Conservation (phyloP, 2,113 vertebrate genomes). For the Catharus fuscescens region DNA sequence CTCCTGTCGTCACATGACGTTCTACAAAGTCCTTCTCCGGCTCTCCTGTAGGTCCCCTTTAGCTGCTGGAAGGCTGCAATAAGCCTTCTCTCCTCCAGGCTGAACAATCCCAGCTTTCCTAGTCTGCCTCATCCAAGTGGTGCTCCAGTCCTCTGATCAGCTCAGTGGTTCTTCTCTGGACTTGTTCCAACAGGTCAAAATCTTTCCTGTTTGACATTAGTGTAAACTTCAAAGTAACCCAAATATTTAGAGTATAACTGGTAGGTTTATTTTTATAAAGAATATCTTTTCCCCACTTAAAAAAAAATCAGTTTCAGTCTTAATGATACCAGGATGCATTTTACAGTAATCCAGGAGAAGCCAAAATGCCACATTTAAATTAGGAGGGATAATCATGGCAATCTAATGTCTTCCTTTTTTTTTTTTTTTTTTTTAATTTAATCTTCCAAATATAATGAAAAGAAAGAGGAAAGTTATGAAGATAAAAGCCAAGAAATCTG, state of each 20-base stretch:
- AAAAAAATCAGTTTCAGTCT: background rate
- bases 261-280: background rate
- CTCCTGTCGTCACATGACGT: rapidly evolving
- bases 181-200: background rate
- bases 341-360: background rate
- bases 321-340: background rate
- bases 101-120: background rate
- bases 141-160: background rate
- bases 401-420: background rate
- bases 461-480: background rate
- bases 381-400: background rate
- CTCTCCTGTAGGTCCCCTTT: background rate
- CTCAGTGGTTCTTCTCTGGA: background rate
- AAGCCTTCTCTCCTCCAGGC: background rate
- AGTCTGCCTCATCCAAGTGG: background rate
- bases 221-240: background rate
- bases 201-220: background rate
- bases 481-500: background rate
- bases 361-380: background rate
- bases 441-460: background rate
- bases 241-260: background rate
- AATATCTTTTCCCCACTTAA: background rate
- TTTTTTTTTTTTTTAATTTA: background rate
- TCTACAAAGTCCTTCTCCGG: background rate
- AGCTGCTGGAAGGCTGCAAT: background rate